Conservation (phyloP, 2,797 vertebrate genomes). For the Perodicticus potto region DNA sequence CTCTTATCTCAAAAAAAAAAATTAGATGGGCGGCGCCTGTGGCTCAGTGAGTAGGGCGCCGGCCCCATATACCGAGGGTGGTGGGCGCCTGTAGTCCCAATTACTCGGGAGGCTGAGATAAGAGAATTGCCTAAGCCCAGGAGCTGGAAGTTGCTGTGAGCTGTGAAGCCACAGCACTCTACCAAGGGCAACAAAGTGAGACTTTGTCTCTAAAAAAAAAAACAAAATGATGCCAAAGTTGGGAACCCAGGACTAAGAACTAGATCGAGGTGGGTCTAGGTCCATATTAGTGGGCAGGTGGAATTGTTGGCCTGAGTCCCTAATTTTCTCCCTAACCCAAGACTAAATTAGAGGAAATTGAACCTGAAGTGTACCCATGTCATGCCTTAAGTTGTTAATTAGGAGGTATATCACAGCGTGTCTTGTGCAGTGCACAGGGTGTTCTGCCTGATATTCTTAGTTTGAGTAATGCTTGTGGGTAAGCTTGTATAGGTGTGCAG, state of each 20-base stretch:
- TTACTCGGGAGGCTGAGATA: background rate
- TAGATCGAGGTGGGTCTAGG: background rate
- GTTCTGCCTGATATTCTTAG: background rate
- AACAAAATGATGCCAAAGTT: background rate
- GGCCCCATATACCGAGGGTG: too few species aligned
- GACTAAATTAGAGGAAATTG: background rate
- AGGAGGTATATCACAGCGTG: background rate
- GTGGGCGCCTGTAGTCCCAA: too few species aligned
- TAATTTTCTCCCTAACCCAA: background rate
- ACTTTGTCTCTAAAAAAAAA: too few species aligned
- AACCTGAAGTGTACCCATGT: background rate
- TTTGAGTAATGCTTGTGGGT: background rate
- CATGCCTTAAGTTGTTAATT: background rate
- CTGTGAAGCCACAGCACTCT: too few species aligned
- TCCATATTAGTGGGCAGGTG: too few species aligned
- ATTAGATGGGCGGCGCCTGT: too few species aligned
- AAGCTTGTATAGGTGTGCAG: background rate
- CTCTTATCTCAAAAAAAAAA: too few species aligned
- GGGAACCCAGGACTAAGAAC: background rate
- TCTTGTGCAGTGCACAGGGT: rapidly evolving
- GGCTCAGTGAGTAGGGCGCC: too few species aligned
- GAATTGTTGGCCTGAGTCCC: background rate
- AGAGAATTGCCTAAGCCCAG: too few species aligned
- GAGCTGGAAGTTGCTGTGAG: too few species aligned
- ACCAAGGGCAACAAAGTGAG: too few species aligned